Percentiles rank a stretch among this genome's conserved stretches.
Evolutionary conservation across 64 coral and sea anemone genomes (phyloP).

Genomic region (Acropora yongei): DNA sequence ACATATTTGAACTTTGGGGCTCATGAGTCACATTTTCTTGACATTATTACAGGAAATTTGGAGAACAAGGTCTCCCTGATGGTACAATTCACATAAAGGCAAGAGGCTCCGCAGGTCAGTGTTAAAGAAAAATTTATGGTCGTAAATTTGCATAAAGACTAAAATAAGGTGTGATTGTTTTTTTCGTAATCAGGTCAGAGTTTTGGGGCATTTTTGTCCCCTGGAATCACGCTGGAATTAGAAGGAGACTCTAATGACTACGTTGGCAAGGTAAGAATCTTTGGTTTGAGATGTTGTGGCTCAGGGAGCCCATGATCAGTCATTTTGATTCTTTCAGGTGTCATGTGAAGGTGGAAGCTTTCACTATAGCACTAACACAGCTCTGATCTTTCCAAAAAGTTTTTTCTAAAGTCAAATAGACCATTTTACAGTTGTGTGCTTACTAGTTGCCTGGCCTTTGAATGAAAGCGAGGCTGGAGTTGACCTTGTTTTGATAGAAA

Average conservation of each 20-base stretch:
- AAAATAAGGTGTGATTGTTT: background rate
- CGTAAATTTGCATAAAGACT: background rate
- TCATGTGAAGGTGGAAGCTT: too few species aligned
- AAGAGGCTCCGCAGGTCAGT: constrained; percentile 87
- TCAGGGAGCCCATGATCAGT: too few species aligned
- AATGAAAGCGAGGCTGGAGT: too few species aligned
- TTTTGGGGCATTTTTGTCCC: constrained; percentile 90
- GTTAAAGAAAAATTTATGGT: too few species aligned
- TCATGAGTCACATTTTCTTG: background rate
- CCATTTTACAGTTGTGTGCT: too few species aligned
- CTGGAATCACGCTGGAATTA: constrained; percentile 87
- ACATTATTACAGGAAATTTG: constrained; percentile 51
- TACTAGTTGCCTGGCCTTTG: too few species aligned
- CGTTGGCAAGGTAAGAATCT: constrained; percentile 84
- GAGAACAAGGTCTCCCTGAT: constrained; percentile 85
- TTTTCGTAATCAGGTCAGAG: constrained; percentile 79
- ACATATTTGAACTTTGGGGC: too few species aligned
- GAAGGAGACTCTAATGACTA: constrained; percentile 99
- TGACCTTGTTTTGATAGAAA: too few species aligned
- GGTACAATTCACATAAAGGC: constrained; percentile 87
- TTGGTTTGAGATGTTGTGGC: background rate
- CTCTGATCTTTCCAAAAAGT: too few species aligned
- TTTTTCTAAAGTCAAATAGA: too few species aligned
- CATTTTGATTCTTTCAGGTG: too few species aligned
- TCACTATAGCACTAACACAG: too few species aligned